Conservation (phyloP, 2,888 invertebrate species). For the Stenolophus ochropezus region DNA sequence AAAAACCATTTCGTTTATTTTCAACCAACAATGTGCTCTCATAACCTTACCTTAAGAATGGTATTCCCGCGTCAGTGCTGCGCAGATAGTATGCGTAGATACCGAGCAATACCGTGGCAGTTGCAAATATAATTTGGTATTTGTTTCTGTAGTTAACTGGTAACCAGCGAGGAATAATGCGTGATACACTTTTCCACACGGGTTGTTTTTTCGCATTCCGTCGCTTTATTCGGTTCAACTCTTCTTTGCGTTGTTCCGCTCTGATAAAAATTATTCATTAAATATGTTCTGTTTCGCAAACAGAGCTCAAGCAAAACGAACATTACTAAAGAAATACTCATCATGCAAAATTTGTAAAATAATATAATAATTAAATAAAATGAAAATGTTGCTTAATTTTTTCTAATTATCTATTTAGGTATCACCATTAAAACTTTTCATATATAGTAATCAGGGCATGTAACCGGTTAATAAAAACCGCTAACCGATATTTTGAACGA, state of each 20-base stretch:
- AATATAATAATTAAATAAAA: conserved; percentile 8
- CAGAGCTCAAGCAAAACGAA: conserved; percentile 43
- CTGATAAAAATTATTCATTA: conserved; percentile 70
- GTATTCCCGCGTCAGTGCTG: conserved; percentile 69
- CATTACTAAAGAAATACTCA: background rate
- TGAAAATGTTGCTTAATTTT: too few relatives aligned
- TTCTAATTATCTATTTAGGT: too few relatives aligned
- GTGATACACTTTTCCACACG: conserved; percentile 69
- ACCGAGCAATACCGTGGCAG: conserved; percentile 77
- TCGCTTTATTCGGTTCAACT: conserved; percentile 76
- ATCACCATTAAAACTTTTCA: too few relatives aligned
- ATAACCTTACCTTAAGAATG: conserved; percentile 67
- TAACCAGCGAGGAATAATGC: conserved; percentile 71
- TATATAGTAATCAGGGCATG: too few relatives aligned
- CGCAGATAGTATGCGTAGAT: conserved; percentile 78
- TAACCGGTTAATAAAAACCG: too few relatives aligned
- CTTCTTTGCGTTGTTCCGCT: conserved; percentile 76
- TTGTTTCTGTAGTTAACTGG: conserved; percentile 71
- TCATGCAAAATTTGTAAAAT: background rate
- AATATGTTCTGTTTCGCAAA: conserved; percentile 15
- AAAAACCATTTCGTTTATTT: conserved; percentile 39
- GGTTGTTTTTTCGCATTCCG: conserved; percentile 71
- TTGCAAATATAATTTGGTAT: conserved; percentile 74
- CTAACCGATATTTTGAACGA: too few relatives aligned
- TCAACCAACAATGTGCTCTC: background rate